Evolutionary conservation across 1,140 invertebrate genomes (phyloP), one percentile per base, ranked within the genome.

Genomic region (Brachionus angularis): DNA sequence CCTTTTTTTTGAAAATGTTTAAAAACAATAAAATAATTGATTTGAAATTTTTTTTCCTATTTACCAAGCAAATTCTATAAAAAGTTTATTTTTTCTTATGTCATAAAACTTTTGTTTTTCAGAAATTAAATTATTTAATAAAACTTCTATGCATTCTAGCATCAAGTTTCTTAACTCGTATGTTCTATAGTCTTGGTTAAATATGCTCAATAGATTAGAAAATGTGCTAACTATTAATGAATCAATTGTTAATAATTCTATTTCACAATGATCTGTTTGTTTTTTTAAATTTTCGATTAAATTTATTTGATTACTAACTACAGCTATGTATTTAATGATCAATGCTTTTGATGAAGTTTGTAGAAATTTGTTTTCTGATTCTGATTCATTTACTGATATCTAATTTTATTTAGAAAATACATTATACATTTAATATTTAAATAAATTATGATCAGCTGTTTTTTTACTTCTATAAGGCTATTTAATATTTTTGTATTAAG

Each of bases 21-120:
- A 7, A 33, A 47, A 31, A 31, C 14, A 46, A 47, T 47, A 46
- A 58, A n/a, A 50, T 14, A 23, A n/a, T 47, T 34, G 7, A 14
- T 18, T 47, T 5, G 0, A 33, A 64, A 42, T 18, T 8, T 33
- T 47, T 7, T 7, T 14, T 23, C 31, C 42, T 29, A 64, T 29
- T 21, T 67, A 67, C 62, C 62, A 67, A 8, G 62, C 29, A 47
- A 67, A 50, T 25, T 67, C 42, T 34, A 67, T 67, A 34, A 67
- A 50, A 5, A 16, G 12, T 31, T 67, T 46, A 47, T 47, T 67
- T 18, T 50, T 46, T 2, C 62, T 18, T 47, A 34, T 50, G 29
- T 29, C 42, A 67, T 47, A 31, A 47, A 50, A 33, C 21, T 16
- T 18, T 29, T 50, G 42, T 18, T 47, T 67, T 46, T 67, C 62